Base-by-base conservation (phyloP, 2,113 vertebrate species). In the Phrynosoma platyrhinos region DNA sequence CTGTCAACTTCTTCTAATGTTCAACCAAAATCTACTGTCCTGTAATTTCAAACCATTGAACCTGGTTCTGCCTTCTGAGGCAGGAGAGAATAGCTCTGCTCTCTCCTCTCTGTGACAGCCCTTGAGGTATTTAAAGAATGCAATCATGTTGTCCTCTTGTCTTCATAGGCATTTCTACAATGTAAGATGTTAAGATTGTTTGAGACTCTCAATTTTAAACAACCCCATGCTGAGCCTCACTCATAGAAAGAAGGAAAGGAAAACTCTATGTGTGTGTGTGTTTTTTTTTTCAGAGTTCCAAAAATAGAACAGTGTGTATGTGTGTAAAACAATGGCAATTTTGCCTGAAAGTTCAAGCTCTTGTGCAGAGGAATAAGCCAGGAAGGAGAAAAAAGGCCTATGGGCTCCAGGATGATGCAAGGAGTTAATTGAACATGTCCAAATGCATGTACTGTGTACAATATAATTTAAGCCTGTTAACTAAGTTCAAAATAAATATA, bases 271-370 rank as follows among this genome's bases (percentile, higher is more conserved):
- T 47, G 7, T 47, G 7, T 36, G 12, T 72, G 36, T 36, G 36
- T 36, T 1, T 36, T 1, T 36, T 36, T 36, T 72, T 69, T 32
- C 16, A 4, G 32, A n/a, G n/a, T 58, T 74, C 27, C 27, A 42
- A 9, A 80, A 79, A 55, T 1, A 47, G 4, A 7, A 4, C 2
- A 0, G 13, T 2, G 69, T 0, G 53, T 16, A 16, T 0, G 8
- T 0, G 52, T 18, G 78, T 55, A 27, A 75, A 85, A 42, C 13
- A 40, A 32, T 75, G 58, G 12, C 6, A 58, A 36, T 58, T 84
- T 36, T 40, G 14, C 72, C 55, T 76, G 21, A 23, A 23, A 40
- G 32, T 55, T 27, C 9, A 32, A 76, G 13, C 18, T 52, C 36
- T 66, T 66, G 79, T 36, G 42, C n/a, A 32, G 6, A 53, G 40